These are phyloP conservation scores for Zaprionus ornatus DNA, from an alignment of 1,140 invertebrate species.

Conservation along the genomic window DNA sequence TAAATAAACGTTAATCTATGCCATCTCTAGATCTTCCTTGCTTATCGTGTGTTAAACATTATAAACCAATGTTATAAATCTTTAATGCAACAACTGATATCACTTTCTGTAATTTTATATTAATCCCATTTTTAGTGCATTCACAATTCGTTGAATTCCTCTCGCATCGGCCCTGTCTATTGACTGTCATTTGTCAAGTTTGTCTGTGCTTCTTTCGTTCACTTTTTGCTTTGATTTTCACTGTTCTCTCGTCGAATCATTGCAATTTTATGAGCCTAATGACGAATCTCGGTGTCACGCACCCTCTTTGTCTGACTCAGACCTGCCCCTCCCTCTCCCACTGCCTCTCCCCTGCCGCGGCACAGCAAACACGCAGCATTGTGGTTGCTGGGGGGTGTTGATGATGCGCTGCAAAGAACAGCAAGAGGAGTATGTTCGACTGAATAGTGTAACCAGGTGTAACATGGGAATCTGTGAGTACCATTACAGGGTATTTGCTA, in stretches of 20 bases:
- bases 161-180: not conserved
- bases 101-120: not conserved
- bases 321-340: not conserved
- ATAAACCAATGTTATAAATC: too few relatives aligned
- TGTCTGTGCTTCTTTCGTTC: slow-evolving; percentile 2
- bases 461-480: too few relatives aligned
- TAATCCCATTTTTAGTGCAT: slow-evolving; percentile 16
- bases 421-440: not conserved
- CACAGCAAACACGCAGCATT: not conserved
- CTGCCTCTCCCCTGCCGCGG: not conserved
- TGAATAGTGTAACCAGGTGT: not conserved
- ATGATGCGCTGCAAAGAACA: not conserved
- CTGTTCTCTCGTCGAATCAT: slow-evolving; percentile 53
- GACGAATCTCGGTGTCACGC: slow-evolving; percentile 58
- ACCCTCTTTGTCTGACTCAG: slow-evolving; percentile 1
- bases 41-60: too few relatives aligned
- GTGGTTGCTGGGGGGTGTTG: slow-evolving; percentile 1
- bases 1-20: too few relatives aligned
- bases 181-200: slow-evolving; percentile 52
- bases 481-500: slow-evolving; percentile 6
- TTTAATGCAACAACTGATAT: not conserved
- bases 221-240: slow-evolving; percentile 15
- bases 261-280: slow-evolving; percentile 73
- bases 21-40: too few relatives aligned
- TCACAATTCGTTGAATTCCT: not conserved